Base-by-base conservation (phyloP, 37 sponge, comb jelly and placozoan species). In the Spongilla lacustris region DNA sequence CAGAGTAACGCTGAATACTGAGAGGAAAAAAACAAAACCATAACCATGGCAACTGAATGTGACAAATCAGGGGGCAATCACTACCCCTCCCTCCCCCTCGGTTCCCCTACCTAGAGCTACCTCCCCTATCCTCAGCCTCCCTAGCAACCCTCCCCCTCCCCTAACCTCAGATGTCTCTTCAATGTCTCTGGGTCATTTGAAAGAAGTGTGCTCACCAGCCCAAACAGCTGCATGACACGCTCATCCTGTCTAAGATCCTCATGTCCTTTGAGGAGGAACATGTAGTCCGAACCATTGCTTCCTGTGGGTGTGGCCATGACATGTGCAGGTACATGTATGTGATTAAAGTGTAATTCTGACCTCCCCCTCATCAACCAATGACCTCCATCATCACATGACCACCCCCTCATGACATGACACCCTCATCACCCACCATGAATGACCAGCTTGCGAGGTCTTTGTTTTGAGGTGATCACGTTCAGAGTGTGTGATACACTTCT, bases 211-310 rank as follows among this genome's bases (percentile, higher is more conserved):
- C 96, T 98, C 26, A 98, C 95, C 26, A 98, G 92, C 14, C 95
- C 99, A 91, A 98, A 98, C 75, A 98, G 87, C 90, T 98, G 99
- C 99, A 98, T 98, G 23, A 96, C 99, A 38, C 99, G 77, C 83
- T 95, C 99, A 38, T 98, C 99, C 83, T 98, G 99, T 24, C 99
- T 58, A 37, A 98, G 83, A 81, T 98, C 99, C 76, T 98, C 99
- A 66, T 98, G 97, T 0, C 99, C 99, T 74, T 98, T 98, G 50
- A 98, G 82, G 4, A 98, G 87, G 89, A 98, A 98, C 88, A 92
- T 96, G 88, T 88, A 98, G 34, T 95, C 96, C 36, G 58, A 32
- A 31, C 99, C 99, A 92, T 98, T 87, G 76, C 99, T 96, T 0
- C 99, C 98, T 87, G 81, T n/a, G n/a, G n/a, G n/a, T n/a, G n/a